Conservation (phyloP, 2,888 invertebrate species). For the Mystacides longicornis region DNA sequence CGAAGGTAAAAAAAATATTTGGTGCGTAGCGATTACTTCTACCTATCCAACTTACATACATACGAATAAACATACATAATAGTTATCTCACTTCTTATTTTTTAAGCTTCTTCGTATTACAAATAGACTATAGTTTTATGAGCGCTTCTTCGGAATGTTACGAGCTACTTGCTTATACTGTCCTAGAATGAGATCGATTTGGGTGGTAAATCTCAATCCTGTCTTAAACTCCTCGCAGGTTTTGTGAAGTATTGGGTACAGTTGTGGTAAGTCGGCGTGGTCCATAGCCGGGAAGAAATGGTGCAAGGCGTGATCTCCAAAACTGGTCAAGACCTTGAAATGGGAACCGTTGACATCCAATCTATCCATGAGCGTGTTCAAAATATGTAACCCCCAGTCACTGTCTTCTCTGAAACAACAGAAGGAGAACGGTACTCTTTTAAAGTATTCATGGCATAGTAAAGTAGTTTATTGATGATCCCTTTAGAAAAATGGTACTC, state of each 20-base stretch:
- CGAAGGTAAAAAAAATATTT: too few species aligned
- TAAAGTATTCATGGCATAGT: too few species aligned
- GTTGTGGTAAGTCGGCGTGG: constrained; percentile 56
- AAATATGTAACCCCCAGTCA: constrained; percentile 72
- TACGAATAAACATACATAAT: too few species aligned
- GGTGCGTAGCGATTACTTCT: too few species aligned
- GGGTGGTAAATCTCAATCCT: constrained; percentile 43
- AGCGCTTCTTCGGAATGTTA: constrained; percentile 3
- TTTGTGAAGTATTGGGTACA: constrained; percentile 45
- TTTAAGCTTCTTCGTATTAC: too few species aligned
- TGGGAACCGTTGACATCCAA: constrained; percentile 56
- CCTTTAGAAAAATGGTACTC: too few species aligned
- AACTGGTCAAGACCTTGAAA: constrained; percentile 59
- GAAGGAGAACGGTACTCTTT: too few species aligned
- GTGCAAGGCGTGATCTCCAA: constrained; percentile 69
- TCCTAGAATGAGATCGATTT: constrained; percentile 57
- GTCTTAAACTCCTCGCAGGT: constrained; percentile 51
- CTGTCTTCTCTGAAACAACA: constrained; percentile 30
- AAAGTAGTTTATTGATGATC: too few species aligned
- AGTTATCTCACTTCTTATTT: too few species aligned
- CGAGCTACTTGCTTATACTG: constrained; percentile 53
- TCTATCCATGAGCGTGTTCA: constrained; percentile 66
- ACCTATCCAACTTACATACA: too few species aligned
- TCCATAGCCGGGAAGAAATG: constrained; percentile 74
- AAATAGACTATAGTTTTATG: too few species aligned